Conservation (phyloP, 1,140 invertebrate species). For the Eulimnadia texana region DNA sequence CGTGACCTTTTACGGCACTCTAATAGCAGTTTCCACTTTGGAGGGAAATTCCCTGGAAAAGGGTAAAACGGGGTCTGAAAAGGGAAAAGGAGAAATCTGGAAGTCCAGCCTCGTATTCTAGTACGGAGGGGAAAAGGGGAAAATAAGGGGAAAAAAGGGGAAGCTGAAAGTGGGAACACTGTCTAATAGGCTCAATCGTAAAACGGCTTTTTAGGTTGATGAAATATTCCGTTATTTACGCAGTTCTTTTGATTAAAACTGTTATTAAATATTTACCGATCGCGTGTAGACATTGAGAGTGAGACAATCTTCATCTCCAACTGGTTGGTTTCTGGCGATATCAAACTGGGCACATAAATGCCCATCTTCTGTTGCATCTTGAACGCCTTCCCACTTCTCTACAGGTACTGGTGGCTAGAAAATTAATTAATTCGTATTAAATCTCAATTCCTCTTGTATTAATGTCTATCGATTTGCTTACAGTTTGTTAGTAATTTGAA, state of each 20-base stretch:
- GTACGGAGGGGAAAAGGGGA: too few species aligned
- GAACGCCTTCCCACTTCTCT: constrained; percentile 39
- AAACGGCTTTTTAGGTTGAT: too few species aligned
- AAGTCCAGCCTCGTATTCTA: too few species aligned
- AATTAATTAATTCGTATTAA: not conserved
- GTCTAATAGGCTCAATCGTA: too few species aligned
- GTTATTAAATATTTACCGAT: not conserved
- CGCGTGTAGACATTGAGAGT: constrained; percentile 37
- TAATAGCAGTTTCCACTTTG: too few species aligned
- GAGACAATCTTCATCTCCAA: constrained; percentile 47
- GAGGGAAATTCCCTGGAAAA: too few species aligned
- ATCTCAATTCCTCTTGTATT: not conserved
- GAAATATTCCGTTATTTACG: not conserved
- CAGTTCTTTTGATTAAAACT: not conserved
- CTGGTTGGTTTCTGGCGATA: constrained; percentile 25
- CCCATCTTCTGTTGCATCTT: constrained; percentile 42
- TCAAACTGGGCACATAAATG: constrained; percentile 47
- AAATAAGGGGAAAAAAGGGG: too few species aligned
- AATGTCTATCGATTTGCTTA: not conserved
- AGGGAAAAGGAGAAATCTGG: too few species aligned
- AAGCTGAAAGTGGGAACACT: too few species aligned
- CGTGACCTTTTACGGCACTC: too few species aligned
- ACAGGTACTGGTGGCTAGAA: constrained; percentile 39
- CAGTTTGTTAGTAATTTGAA: too few species aligned
- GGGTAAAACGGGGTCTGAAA: too few species aligned